Evolutionary conservation across 2,888 invertebrate species (phyloP), one percentile per base, ranked within the genome.

Genomic region (Mythimna ferrago): DNA sequence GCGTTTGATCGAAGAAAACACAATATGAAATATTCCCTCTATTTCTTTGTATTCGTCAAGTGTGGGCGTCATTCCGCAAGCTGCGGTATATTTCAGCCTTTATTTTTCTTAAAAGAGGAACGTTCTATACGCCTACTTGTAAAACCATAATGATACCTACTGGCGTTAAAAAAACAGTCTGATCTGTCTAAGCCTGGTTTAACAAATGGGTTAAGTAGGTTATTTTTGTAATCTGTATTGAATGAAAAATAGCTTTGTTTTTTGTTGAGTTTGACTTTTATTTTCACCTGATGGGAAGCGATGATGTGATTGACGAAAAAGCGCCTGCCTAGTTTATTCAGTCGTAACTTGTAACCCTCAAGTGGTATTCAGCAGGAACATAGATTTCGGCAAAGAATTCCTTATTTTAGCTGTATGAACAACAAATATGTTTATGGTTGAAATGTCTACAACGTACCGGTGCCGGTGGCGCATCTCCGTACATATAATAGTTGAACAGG

Each of bases 31-130:
- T 76, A 65, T 73, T 66, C 21, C 35, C 51, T 53, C 3, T 53
- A 26, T 26, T 26, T 71, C 78, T 78, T 82, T 82, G 85, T 82
- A 65, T 70, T 68, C 71, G 69, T 65, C 56, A 65, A 61, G 38
- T 62, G 79, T 84, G 65, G 76, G 73, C 63, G 69, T 61, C 32
- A 67, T 60, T 66, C 51, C 6, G 21, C 73, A 68, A 69, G 73
- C 66, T 68, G 73, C 57, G 56, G 21, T 56, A 10, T 71, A 64
- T 63, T 54, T n/a, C 57, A 60, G 19, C 32, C 57, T 80, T 71
- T 81, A 71, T 83, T 70, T 80, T 72, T 81, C 67, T 66, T 60
- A 54, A 35, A 63, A 66, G 41, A 19, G 32, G 63, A 60, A 63
- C 32, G 19, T 32, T 68, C 75, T 66, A 48, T 58, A 67, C 73